Evolutionary conservation across 2,888 invertebrate genomes (phyloP).

Genomic region (Eupithecia abbreviata): DNA sequence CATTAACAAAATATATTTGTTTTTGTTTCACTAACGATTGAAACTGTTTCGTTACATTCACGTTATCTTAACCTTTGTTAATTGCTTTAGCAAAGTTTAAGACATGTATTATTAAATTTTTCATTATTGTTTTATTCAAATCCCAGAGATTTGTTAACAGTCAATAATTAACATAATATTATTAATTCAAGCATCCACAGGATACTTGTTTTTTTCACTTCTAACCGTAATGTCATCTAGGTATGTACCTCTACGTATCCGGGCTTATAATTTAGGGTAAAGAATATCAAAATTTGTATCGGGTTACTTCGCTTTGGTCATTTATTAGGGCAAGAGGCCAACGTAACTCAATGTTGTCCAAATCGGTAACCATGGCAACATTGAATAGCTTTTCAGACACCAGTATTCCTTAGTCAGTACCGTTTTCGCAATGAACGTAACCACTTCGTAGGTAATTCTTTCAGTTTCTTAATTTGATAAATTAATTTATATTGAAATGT

Average conservation of each 20-base stretch:
- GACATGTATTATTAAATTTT: not conserved
- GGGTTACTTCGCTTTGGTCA: not conserved
- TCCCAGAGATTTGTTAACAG: not conserved
- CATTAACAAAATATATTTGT: slow-evolving; percentile 20
- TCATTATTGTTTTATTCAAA: not conserved
- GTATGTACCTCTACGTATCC: not conserved
- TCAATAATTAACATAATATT: not conserved
- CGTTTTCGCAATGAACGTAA: slow-evolving; percentile 38
- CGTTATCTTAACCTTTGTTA: not conserved
- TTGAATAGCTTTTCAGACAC: slow-evolving; percentile 69
- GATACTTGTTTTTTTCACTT: not conserved
- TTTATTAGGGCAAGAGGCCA: slow-evolving; percentile 23
- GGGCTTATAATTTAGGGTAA: not conserved
- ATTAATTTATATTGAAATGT: slow-evolving; percentile 32
- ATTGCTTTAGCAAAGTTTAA: not conserved
- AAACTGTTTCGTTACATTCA: not conserved
- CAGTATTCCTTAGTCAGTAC: slow-evolving; percentile 45
- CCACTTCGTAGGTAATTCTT: not conserved
- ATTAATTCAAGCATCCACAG: not conserved
- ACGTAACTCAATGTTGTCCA: slow-evolving; percentile 60
- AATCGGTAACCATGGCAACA: slow-evolving; percentile 73
- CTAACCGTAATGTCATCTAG: not conserved
- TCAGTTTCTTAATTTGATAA: not conserved
- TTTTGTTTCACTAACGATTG: slow-evolving; percentile 1
- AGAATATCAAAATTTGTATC: not conserved